Conservation (phyloP, 2,888 invertebrate genomes). For the Chrysotoxum bicinctum region DNA sequence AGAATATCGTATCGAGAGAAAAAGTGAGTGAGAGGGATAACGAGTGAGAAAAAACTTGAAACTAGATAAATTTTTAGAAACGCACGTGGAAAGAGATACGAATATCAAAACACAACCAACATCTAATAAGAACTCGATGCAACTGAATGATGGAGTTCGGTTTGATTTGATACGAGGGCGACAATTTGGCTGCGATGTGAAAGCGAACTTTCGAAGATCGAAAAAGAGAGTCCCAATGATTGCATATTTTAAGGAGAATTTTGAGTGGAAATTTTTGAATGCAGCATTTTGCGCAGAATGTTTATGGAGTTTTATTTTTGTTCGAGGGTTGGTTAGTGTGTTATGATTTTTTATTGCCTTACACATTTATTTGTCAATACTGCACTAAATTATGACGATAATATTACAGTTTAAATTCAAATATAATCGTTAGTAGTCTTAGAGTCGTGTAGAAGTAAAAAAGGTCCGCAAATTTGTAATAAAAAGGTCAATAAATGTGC, state of each 20-base stretch:
- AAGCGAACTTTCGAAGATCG: slow-evolving; percentile 59
- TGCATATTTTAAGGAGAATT: slow-evolving; percentile 40
- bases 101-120: slow-evolving; percentile 50
- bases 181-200: slow-evolving; percentile 19
- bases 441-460: too few species aligned
- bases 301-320: neutral
- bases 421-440: too few species aligned
- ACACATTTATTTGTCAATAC: too few species aligned
- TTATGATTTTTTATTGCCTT: neutral
- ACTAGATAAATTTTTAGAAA: slow-evolving; percentile 58
- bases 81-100: slow-evolving; percentile 59
- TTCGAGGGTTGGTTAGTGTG: neutral
- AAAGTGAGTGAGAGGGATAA: slow-evolving; percentile 19
- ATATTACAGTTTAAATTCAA: too few species aligned
- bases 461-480: neutral
- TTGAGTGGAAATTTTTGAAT: neutral
- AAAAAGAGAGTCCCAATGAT: slow-evolving; percentile 3
- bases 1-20: neutral
- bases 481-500: neutral
- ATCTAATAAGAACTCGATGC: slow-evolving; percentile 61
- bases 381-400: too few species aligned
- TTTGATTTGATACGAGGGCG: slow-evolving; percentile 30
- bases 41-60: slow-evolving; percentile 22
- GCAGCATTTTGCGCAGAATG: slow-evolving; percentile 11
- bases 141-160: slow-evolving; percentile 52